phyloP scores from a whole-genome alignment of 1,140 invertebrate species.

The Plutomurus gul region DNA sequence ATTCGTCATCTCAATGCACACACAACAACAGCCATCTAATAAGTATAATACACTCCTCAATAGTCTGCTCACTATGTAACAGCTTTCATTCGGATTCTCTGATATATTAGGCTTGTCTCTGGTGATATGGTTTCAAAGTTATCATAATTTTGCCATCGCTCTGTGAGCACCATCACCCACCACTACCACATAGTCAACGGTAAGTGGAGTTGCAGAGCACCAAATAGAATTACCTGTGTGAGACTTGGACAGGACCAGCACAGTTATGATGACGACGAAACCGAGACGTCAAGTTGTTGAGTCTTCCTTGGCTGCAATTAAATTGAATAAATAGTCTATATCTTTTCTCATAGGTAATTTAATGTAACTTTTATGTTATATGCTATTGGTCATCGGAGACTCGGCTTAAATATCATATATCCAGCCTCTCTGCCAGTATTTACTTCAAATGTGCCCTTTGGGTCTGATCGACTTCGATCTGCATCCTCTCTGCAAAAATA shows the following conservation, averaged over 20 bases:
- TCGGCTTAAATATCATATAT: neutral
- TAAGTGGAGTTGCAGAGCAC: too few species aligned
- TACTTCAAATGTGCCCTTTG: neutral
- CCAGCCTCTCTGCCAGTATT: neutral
- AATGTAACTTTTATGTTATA: neutral
- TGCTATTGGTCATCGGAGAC: neutral
- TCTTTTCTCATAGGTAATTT: neutral
- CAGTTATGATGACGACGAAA: too few species aligned
- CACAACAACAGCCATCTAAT: neutral
- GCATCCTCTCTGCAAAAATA: neutral
- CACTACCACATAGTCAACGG: too few species aligned
- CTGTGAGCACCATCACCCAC: too few species aligned
- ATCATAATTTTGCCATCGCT: too few species aligned
- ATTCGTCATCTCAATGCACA: neutral
- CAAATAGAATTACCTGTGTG: too few species aligned
- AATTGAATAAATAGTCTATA: neutral
- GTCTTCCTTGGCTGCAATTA: neutral
- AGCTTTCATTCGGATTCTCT: too few species aligned
- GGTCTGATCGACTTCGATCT: neutral
- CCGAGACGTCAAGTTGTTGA: neutral
- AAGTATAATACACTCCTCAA: neutral
- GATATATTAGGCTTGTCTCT: too few species aligned
- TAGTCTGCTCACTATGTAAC: neutral
- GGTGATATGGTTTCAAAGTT: too few species aligned
- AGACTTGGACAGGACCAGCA: too few species aligned